Base-by-base conservation (phyloP, 2,888 invertebrate species). In the Drosophila siamana region DNA sequence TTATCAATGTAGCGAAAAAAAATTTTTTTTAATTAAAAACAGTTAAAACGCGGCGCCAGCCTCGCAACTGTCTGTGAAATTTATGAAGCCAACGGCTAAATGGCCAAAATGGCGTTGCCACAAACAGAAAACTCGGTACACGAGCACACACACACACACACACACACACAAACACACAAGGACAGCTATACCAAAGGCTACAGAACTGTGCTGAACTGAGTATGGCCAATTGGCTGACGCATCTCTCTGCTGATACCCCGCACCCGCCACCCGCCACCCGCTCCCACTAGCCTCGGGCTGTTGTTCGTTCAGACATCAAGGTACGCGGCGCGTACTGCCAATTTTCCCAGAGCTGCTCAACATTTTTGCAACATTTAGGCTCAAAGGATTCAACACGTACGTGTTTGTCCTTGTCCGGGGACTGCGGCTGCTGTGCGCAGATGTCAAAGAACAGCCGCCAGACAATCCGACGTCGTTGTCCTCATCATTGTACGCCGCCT, bases 1-100 rank as follows among this genome's bases (percentile, higher is more conserved):
- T 71, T 71, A 68, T 71, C 60, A 78, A 59, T 54, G 52, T 52
- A 57, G 50, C 9, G 4, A 26, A 26, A 28, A 22, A 33, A 51
- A 55, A 59, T 33, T 5, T 65, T 73, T 85, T 80, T 78, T 87
- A 85, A 85, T 85, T 85, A 85, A 87, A 86, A 86, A 70, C 71
- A 64, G 78, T 85, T 82, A 70, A 80, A 76, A 74, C 52, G 52
- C 61, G 74, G 80, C 80, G 73, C 80, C 74, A 78, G 50, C 41
- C 48, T 59, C 57, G 71, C 78, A 50, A 64, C 67, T 82, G 83
- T 78, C 75, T 70, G 69, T 50, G 13, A 71, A 80, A 85, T 78
- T 70, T 86, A 78, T 75, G 71, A 68, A 70, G 74, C 85, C 67
- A 28, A 43, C 64, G 60, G 68, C 56, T n/a, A 66, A 69, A 63